Conservation (phyloP, 2,888 invertebrate species). For the Hirudinaria manillensis region DNA sequence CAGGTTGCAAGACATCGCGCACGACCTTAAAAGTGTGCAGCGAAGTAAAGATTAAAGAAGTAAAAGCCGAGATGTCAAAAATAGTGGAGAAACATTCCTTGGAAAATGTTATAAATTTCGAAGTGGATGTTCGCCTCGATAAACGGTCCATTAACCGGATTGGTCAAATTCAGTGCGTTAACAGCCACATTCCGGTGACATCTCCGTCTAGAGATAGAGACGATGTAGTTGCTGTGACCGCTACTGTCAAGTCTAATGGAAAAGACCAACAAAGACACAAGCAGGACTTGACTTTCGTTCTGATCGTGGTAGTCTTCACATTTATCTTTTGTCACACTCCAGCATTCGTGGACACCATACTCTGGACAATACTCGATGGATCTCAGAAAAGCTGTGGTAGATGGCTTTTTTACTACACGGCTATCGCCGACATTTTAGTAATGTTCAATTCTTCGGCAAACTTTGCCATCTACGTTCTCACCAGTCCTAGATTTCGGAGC, state of each 20-base stretch:
- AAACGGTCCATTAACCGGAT: no score
- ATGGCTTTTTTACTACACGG: constrained; percentile 43
- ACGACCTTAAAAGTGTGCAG: no score
- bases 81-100: no score
- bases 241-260: background rate
- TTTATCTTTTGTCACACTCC: constrained; percentile 42
- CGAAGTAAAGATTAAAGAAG: no score
- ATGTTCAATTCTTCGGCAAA: constrained; percentile 41
- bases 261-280: background rate
- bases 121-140: background rate
- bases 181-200: background rate
- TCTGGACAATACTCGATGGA: constrained; percentile 41
- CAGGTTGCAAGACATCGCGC: no score
- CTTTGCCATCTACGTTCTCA: constrained; percentile 41
- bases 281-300: constrained; percentile 41
- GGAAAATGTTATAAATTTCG: no score
- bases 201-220: background rate
- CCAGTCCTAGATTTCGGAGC: constrained; percentile 39
- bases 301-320: constrained; percentile 41
- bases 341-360: constrained; percentile 41
- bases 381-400: constrained; percentile 35
- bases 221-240: background rate
- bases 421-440: constrained; percentile 40
- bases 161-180: background rate
- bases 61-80: no score